Evolutionary conservation across 2,888 invertebrate species (phyloP).

Genomic region (Lingula anatina): DNA sequence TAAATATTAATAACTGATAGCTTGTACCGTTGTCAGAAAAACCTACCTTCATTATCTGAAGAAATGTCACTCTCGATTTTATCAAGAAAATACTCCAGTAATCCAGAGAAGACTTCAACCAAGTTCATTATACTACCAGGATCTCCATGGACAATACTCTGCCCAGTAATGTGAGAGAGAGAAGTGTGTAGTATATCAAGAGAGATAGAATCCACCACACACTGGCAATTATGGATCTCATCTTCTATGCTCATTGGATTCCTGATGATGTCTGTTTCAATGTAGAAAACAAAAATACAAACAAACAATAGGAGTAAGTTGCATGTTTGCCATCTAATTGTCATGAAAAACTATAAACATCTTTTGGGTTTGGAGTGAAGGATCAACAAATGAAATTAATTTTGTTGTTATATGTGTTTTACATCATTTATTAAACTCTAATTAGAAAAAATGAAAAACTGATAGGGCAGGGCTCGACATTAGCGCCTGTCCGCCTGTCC

Average conservation of each 20-base stretch:
- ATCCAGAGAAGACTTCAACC: constrained; percentile 45
- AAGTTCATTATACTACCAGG: constrained; percentile 38
- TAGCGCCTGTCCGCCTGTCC: too few relatives aligned
- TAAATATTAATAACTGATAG: not conserved
- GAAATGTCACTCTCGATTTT: constrained; percentile 41
- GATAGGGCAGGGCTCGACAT: too few relatives aligned
- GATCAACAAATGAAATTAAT: not conserved
- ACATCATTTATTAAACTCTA: too few relatives aligned
- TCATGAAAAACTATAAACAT: not conserved
- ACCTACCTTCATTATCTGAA: constrained; percentile 19
- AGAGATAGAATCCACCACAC: constrained; percentile 45
- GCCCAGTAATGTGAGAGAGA: constrained; percentile 46
- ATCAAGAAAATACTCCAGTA: constrained; percentile 46
- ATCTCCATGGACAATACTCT: constrained; percentile 36
- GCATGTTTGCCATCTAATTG: not conserved
- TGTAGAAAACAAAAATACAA: not conserved
- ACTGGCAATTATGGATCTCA: constrained; percentile 47
- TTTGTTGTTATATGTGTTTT: too few relatives aligned
- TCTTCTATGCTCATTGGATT: constrained; percentile 36
- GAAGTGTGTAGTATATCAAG: constrained; percentile 45
- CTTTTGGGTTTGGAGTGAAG: not conserved
- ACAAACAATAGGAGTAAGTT: not conserved
- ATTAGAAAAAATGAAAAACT: too few relatives aligned
- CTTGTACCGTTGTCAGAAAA: not conserved
- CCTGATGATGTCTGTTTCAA: constrained; percentile 26